phyloP scores from a whole-genome alignment of 2,888 invertebrate species.

The Phyllotreta cruciferae region DNA sequence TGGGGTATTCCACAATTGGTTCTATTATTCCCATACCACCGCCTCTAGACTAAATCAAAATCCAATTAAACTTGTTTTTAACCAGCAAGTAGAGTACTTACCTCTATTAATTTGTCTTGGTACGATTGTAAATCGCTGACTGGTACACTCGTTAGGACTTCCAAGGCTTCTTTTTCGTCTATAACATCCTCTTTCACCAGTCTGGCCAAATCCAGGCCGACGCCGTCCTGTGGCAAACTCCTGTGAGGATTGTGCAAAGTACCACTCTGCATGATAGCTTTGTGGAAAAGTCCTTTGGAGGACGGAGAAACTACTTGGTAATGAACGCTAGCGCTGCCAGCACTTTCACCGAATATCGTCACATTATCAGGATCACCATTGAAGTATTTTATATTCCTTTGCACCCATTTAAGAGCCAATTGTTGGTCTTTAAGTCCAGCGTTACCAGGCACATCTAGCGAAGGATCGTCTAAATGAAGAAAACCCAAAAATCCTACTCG shows the following conservation, averaged over 20 bases:
- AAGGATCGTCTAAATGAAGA: conserved; percentile 55
- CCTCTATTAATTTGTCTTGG: conserved; percentile 4
- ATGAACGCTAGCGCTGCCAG: conserved; percentile 61
- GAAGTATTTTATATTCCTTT: no score
- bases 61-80: no score
- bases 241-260: conserved; percentile 25
- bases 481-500: conserved; percentile 53
- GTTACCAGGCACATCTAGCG: conserved; percentile 59
- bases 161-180: conserved; percentile 15
- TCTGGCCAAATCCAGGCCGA: conserved; percentile 20
- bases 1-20: conserved; percentile 24
- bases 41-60: no score
- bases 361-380: conserved; percentile 53
- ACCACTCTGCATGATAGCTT: conserved; percentile 42
- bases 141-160: conserved; percentile 2
- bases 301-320: conserved; percentile 61
- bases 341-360: conserved; percentile 62
- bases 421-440: conserved; percentile 61
- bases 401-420: no score
- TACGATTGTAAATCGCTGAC: background rate
- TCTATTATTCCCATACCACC: background rate
- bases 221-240: no score
- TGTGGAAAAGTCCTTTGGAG: conserved; percentile 50
- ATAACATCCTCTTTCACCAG: conserved; percentile 9
- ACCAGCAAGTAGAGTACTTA: background rate